A percentile compares a stretch with the other conserved stretches of the same genome.
Evolutionary conservation across 2,888 invertebrate genomes (phyloP).

Genomic region (Trachelus tabidus): DNA sequence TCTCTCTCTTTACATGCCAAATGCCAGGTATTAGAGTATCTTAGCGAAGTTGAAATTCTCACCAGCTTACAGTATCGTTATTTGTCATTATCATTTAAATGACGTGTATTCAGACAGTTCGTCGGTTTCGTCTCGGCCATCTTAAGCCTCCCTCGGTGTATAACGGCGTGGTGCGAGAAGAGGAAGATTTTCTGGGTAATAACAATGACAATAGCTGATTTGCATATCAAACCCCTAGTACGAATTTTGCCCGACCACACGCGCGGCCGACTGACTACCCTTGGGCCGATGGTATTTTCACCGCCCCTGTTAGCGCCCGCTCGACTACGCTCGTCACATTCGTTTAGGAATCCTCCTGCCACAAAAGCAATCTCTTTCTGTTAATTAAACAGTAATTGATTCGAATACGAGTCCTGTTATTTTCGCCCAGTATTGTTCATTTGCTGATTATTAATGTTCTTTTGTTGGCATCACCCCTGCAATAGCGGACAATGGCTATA

Average conservation of each 20-base stretch:
- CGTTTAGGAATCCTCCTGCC: background rate
- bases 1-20: background rate
- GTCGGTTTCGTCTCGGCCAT: slow-evolving; percentile 18
- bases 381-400: slow-evolving; percentile 20
- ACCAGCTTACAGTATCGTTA: background rate
- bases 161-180: slow-evolving; percentile 14
- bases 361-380: slow-evolving; percentile 13
- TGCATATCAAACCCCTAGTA: slow-evolving; percentile 29
- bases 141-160: slow-evolving; percentile 16
- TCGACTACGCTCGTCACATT: no score
- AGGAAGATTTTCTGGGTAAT: slow-evolving; percentile 30
- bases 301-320: background rate
- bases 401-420: slow-evolving; percentile 4
- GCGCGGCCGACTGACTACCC: background rate
- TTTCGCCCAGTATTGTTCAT: slow-evolving; percentile 3
- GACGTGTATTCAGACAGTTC: slow-evolving; percentile 13
- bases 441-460: slow-evolving; percentile 2
- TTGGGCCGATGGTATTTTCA: background rate
- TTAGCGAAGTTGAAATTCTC: background rate
- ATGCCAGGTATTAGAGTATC: background rate
- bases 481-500: no score
- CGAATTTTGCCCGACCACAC: background rate
- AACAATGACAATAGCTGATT: slow-evolving; percentile 39
- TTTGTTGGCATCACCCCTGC: no score
- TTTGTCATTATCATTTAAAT: slow-evolving; percentile 29